Evolutionary conservation across 1,140 invertebrate genomes (phyloP).

Genomic region (Popillia japonica): DNA sequence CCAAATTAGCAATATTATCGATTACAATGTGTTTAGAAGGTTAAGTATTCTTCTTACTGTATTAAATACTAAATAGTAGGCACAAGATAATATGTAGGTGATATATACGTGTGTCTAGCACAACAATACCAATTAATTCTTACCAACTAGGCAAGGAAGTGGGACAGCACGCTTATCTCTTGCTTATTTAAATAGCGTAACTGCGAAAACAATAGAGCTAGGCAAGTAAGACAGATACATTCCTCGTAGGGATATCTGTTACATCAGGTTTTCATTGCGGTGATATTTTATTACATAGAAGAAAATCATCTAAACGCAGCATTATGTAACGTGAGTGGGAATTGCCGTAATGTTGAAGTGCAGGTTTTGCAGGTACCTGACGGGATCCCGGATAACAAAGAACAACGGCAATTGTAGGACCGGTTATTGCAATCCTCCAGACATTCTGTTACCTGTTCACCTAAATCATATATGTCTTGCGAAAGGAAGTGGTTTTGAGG

Average conservation of each 20-base stretch:
- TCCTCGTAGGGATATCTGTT: no score
- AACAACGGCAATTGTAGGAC: not conserved
- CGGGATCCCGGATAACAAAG: not conserved
- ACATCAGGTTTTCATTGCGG: not conserved
- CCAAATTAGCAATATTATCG: no score
- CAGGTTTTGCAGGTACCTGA: constrained; percentile 8
- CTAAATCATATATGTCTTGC: no score
- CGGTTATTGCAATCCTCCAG: not conserved
- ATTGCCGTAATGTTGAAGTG: not conserved
- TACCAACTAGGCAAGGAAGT: not conserved
- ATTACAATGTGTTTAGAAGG: no score
- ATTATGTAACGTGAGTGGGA: not conserved
- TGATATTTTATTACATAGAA: not conserved
- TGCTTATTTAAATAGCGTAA: not conserved
- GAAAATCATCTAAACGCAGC: not conserved
- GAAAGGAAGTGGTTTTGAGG: no score
- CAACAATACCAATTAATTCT: not conserved
- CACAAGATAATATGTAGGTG: not conserved
- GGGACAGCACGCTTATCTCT: not conserved
- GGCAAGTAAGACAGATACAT: not conserved
- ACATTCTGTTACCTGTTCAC: not conserved
- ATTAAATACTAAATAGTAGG: not conserved
- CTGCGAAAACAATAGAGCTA: not conserved
- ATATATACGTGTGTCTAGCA: not conserved
- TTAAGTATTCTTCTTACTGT: no score